Percentiles rank a stretch among this genome's conserved stretches.
These are phyloP conservation scores for Mormoops blainvillei DNA, from an alignment of 2,113 vertebrate species.

Conservation along the genomic window DNA sequence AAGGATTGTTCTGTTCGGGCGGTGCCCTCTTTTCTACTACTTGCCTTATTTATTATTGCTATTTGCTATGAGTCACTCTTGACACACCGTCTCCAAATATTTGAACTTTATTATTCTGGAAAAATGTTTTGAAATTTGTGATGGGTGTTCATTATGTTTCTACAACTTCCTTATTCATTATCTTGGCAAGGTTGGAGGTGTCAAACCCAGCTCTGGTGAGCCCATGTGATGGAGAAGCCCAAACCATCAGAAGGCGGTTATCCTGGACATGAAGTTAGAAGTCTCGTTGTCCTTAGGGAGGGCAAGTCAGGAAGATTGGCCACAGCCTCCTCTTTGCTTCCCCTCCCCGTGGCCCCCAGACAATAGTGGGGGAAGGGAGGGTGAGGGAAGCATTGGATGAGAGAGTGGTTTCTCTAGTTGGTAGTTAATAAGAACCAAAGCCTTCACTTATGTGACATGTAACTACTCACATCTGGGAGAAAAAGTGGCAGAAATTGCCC, in stretches of 20 bases:
- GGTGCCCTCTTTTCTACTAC: not conserved
- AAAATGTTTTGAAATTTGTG: not conserved
- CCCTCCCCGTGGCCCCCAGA: fast-evolving
- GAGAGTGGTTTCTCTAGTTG: not conserved
- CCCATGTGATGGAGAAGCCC: not conserved
- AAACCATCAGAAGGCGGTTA: not conserved
- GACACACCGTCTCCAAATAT: conserved; percentile 35
- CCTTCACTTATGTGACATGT: not conserved
- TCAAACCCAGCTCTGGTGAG: not conserved
- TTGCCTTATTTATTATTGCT: conserved; percentile 21
- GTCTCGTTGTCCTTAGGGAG: not conserved
- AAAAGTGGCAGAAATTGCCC: not conserved
- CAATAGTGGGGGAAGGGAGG: not conserved
- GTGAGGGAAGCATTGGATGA: not conserved
- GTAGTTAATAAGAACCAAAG: not conserved
- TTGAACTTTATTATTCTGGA: not conserved
- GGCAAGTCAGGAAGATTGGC: not conserved
- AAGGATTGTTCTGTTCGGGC: not conserved
- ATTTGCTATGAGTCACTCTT: not conserved
- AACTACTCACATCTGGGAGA: not conserved
- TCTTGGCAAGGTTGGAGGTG: not conserved
- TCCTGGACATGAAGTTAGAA: not conserved
- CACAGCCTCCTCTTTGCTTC: not conserved
- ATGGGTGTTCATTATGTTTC: not conserved
- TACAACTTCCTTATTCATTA: not conserved